Evolutionary conservation across 2,113 vertebrate genomes (phyloP).

Genomic region (Mixornis gularis): DNA sequence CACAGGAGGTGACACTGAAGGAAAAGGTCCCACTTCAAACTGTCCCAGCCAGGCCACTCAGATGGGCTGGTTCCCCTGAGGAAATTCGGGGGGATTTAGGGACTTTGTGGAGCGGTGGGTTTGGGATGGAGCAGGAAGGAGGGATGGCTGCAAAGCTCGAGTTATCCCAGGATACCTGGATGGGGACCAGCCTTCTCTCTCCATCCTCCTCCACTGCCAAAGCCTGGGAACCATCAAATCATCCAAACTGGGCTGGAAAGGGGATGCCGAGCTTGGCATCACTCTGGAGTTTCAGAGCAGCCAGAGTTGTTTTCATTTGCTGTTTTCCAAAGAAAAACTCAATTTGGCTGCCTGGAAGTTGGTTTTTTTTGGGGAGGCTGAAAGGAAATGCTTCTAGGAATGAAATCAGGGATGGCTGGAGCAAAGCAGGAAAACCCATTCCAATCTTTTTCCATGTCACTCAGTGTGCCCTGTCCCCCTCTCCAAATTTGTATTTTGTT

Average conservation of each 20-base stretch:
- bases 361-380: not conserved
- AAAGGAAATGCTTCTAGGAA: not conserved
- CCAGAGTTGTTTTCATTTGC: not conserved
- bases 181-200: not conserved
- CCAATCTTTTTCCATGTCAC: too few species aligned
- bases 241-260: not conserved
- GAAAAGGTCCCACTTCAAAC: fast-evolving
- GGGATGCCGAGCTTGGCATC: fast-evolving
- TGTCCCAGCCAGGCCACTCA: fast-evolving
- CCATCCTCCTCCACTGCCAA: not conserved
- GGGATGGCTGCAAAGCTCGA: not conserved
- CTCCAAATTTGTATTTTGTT: not conserved
- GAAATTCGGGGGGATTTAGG: not conserved
- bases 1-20: fast-evolving
- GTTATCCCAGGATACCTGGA: not conserved
- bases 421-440: not conserved
- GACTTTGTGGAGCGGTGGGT: fast-evolving
- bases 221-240: not conserved
- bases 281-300: not conserved
- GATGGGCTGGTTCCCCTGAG: fast-evolving
- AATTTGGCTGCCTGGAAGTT: not conserved
- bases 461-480: not conserved
- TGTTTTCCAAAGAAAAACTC: not conserved
- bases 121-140: not conserved
- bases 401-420: not conserved